A percentile compares a stretch with the other conserved stretches of the same genome.
These are phyloP conservation scores for Benitochromis conjunctus DNA, from an alignment of 2,113 vertebrate genomes.

Conservation along the genomic window DNA sequence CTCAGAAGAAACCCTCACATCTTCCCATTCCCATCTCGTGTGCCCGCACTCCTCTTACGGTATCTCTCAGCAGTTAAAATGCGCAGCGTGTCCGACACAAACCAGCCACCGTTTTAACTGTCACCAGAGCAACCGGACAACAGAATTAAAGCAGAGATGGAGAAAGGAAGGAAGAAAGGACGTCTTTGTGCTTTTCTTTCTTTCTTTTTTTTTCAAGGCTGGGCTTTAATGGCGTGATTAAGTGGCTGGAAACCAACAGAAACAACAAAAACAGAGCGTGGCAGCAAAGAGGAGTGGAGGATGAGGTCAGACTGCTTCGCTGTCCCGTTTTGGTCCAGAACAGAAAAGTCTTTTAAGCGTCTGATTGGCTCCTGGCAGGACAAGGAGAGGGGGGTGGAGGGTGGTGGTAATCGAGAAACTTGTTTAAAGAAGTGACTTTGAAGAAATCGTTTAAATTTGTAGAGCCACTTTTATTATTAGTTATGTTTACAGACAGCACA, in stretches of 20 bases:
- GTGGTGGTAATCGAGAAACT: not conserved
- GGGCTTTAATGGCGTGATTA: slow-evolving; percentile 30
- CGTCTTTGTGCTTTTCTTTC: slow-evolving; percentile 21
- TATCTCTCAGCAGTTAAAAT: slow-evolving; percentile 44
- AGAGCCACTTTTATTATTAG: slow-evolving; percentile 55
- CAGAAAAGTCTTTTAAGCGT: slow-evolving; percentile 25
- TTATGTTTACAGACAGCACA: slow-evolving; percentile 65
- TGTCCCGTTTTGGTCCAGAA: slow-evolving; percentile 7
- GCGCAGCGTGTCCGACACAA: slow-evolving; percentile 31
- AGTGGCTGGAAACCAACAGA: slow-evolving; percentile 47
- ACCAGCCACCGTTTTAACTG: slow-evolving; percentile 24
- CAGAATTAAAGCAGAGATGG: slow-evolving; percentile 11
- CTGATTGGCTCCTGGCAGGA: slow-evolving; percentile 2
- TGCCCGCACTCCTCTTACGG: not conserved
- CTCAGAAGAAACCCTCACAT: not conserved
- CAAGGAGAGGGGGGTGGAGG: not conserved
- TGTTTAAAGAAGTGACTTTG: not conserved
- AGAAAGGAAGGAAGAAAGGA: slow-evolving; percentile 20
- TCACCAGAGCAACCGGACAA: slow-evolving; percentile 50
- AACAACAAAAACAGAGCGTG: slow-evolving; percentile 53
- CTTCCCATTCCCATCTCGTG: not conserved
- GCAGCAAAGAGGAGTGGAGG: slow-evolving; percentile 4
- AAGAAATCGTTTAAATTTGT: not conserved
- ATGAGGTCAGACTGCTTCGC: slow-evolving; percentile 48
- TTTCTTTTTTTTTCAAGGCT: not conserved